These are phyloP conservation scores for Porites lutea DNA, from an alignment of 64 coral and sea anemone species.

Conservation along the genomic window DNA sequence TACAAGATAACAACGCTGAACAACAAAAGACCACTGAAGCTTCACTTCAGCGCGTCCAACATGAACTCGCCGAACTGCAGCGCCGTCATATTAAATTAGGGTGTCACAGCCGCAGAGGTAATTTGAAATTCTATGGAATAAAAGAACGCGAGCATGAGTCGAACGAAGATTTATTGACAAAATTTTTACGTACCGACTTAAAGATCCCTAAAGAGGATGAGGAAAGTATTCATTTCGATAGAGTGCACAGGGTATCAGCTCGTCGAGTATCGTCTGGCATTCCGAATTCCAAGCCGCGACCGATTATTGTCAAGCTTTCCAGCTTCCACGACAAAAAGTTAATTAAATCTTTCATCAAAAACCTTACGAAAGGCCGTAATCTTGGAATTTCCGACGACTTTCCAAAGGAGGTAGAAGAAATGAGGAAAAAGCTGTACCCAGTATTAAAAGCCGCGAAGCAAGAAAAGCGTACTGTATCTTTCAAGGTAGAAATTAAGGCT, in stretches of 20 bases:
- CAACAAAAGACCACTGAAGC: neutral
- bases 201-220: neutral
- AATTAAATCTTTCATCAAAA: neutral
- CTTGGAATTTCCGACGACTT: conserved; percentile 16
- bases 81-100: conserved; percentile 6
- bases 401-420: conserved; percentile 1
- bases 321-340: neutral
- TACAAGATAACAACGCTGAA: neutral
- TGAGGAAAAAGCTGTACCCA: conserved; percentile 9
- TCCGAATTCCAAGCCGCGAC: neutral
- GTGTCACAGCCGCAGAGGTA: neutral
- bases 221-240: neutral
- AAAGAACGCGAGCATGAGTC: neutral
- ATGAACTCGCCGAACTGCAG: neutral
- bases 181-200: neutral
- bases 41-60: neutral
- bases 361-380: neutral
- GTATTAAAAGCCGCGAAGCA: neutral
- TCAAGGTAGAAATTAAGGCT: conserved; percentile 9
- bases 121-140: conserved; percentile 14
- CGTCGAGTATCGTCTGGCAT: neutral
- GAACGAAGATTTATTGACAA: neutral
- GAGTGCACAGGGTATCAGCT: neutral
- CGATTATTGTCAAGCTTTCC: conserved; percentile 7
- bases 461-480: conserved; percentile 16